These are phyloP conservation scores for Formica aserva DNA, from an alignment of 2,888 invertebrate species.

Conservation along the genomic window DNA sequence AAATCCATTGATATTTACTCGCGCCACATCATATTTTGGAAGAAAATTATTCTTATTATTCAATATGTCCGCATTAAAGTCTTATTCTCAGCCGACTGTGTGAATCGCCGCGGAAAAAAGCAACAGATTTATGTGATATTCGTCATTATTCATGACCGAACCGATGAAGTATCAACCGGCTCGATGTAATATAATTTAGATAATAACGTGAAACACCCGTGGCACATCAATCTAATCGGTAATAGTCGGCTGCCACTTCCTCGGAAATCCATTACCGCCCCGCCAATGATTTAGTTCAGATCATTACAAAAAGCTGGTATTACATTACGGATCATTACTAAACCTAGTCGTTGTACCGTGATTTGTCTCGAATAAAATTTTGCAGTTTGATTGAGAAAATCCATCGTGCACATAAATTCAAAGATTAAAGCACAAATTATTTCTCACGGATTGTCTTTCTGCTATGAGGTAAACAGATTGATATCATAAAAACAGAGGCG, in stretches of 20 bases:
- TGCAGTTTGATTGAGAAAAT: constrained; percentile 12
- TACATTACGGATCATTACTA: constrained; percentile 44
- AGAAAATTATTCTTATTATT: constrained; percentile 30
- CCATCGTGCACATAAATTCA: constrained; percentile 20
- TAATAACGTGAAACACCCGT: constrained; percentile 63
- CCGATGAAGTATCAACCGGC: constrained; percentile 34
- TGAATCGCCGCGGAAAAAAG: constrained; percentile 10
- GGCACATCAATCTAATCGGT: constrained; percentile 69
- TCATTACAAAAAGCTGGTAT: constrained; percentile 46
- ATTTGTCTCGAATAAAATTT: constrained; percentile 42
- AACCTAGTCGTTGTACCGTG: constrained; percentile 30
- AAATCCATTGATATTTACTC: constrained; percentile 58
- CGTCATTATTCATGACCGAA: constrained; percentile 50
- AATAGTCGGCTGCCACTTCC: constrained; percentile 71
- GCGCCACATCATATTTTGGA: background rate
- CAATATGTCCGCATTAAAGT: constrained; percentile 8
- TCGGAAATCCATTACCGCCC: constrained; percentile 71
- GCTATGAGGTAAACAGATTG: background rate
- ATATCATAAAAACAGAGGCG: background rate
- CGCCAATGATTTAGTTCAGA: constrained; percentile 64
- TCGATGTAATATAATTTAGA: constrained; percentile 51
- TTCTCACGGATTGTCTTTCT: background rate
- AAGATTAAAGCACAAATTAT: constrained; percentile 17
- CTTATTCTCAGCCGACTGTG: background rate
- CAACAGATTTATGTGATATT: background rate